A percentile compares a stretch with the other conserved stretches of the same genome.
phyloP scores from a whole-genome alignment of 2,888 invertebrate species.

The Lasiommata megera region DNA sequence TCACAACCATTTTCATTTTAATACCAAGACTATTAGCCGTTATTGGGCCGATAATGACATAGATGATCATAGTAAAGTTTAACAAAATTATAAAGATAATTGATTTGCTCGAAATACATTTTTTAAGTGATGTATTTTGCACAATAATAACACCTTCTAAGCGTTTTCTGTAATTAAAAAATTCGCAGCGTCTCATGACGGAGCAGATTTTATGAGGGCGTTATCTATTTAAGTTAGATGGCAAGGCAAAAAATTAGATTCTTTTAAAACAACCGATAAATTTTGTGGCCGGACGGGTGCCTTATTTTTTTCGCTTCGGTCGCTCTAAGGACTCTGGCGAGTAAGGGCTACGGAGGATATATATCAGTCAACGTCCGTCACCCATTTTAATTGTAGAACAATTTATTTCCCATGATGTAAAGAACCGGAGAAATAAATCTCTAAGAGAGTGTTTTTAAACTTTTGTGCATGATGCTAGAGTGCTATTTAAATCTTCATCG shows the following conservation, averaged over 20 bases:
- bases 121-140: no score
- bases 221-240: conserved; percentile 29
- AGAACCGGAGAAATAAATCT: conserved; percentile 20
- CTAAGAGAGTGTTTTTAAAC: not conserved
- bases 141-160: no score
- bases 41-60: no score
- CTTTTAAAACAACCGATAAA: conserved; percentile 30
- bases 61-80: no score
- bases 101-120: no score
- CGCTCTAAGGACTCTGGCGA: conserved; percentile 38
- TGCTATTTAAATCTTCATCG: not conserved
- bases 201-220: conserved; percentile 25
- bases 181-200: not conserved
- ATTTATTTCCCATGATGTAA: conserved; percentile 57
- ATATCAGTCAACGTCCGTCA: conserved; percentile 75
- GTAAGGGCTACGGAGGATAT: conserved; percentile 62
- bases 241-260: conserved; percentile 17
- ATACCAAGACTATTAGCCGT: no score
- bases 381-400: conserved; percentile 68
- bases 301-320: conserved; percentile 55
- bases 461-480: not conserved
- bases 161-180: not conserved
- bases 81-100: no score
- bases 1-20: no score
- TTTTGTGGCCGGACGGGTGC: conserved; percentile 30